phyloP scores from a whole-genome alignment of 2,113 vertebrate species.

The Acanthochromis polyacanthus region DNA sequence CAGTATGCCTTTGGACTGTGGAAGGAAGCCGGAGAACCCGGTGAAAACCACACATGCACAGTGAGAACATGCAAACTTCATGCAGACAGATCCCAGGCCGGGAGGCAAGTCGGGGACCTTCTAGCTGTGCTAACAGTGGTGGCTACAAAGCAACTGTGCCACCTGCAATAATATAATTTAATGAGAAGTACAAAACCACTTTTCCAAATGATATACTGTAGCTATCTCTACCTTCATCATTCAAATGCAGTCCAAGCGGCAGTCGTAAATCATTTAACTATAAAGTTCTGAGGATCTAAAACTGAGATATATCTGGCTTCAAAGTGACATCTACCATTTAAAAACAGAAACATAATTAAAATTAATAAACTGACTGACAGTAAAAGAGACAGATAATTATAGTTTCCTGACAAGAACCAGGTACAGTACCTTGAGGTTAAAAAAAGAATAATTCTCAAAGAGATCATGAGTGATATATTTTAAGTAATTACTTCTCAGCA shows the following conservation, averaged over 20 bases:
- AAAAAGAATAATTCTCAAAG: not conserved
- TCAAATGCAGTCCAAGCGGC: not conserved
- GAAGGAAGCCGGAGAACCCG: too few species aligned
- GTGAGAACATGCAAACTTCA: too few species aligned
- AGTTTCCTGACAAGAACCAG: not conserved
- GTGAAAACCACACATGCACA: too few species aligned
- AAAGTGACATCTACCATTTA: too few species aligned
- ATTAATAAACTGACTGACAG: conserved; percentile 30
- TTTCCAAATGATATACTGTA: not conserved
- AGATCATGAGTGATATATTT: conserved; percentile 1
- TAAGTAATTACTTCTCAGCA: conserved; percentile 19
- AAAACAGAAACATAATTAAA: conserved; percentile 12
- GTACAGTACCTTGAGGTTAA: conserved; percentile 2
- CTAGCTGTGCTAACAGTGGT: too few species aligned
- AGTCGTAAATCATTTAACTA: not conserved
- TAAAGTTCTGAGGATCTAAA: not conserved
- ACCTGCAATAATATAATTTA: not conserved
- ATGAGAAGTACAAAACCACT: not conserved
- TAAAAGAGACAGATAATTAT: conserved; percentile 20
- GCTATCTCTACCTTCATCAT: not conserved
- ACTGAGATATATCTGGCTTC: not conserved
- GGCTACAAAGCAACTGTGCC: too few species aligned
- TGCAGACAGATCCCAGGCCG: too few species aligned
- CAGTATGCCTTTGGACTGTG: too few species aligned
- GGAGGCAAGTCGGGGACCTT: too few species aligned